Evolutionary conservation across 2,113 vertebrate genomes (phyloP), one percentile per base, ranked within the genome.

Genomic region (Macrotus californicus): DNA sequence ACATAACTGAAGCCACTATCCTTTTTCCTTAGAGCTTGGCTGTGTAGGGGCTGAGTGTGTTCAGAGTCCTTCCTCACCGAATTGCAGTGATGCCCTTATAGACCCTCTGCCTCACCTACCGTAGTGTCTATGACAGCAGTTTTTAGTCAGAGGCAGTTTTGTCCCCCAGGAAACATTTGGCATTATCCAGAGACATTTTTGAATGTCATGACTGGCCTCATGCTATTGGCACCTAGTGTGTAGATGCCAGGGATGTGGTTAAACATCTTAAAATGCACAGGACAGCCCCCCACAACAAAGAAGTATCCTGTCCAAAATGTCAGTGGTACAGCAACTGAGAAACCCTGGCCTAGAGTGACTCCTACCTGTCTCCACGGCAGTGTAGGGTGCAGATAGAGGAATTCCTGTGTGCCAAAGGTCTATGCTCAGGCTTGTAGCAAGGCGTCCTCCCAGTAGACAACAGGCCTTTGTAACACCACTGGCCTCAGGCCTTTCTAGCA

Each of bases 401-500:
- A 70, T 67, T 95, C 31, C 89, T 70, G 4, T 39, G 29, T 77
- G 85, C 82, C 82, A 29, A 54, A 80, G 46, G 15, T 88, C 85
- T 70, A 7, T 95, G 97, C 50, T 70, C 73, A 87, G 67, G 26
- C 96, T 94, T 96, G 91, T 95, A 56, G 64, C 46, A 83, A 94
- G 89, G 36, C 24, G 3, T 85, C 85, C 41, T 87, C 82, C 87
- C 83, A 77, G 48, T 54, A 96, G 93, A 97, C 96, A 96, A 89
- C 96, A 90, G 85, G 67, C 81, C 39, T 75, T 95, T 97, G 96
- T 96, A 93, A 48, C 16, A 79, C 87, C 19, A 26, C 69, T 92
- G 64, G 96, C 96, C 91, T 88, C 66, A 91, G 96, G 96, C 95
- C 81, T 96, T 96, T 94, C 87, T 54, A 89, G 75, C 82, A 95